Percentiles rank a stretch among this genome's conserved stretches.
phyloP scores from a whole-genome alignment of 2,888 invertebrate species.

The Tricholauxania praeusta region DNA sequence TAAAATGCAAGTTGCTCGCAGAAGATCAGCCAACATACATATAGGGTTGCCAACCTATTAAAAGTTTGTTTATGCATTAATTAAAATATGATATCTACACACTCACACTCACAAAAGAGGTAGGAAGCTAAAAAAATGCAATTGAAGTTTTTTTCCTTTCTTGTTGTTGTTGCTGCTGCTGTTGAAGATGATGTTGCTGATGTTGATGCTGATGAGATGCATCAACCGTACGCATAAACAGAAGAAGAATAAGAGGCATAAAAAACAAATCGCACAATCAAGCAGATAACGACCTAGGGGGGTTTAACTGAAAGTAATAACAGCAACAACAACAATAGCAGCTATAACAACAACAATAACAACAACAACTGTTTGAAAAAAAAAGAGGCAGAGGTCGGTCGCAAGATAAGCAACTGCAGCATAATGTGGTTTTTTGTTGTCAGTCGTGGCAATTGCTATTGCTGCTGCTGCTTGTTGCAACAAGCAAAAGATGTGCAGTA shows the following conservation, averaged over 20 bases:
- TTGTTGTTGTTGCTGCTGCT: neutral
- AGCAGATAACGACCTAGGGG: no score
- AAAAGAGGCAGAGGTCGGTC: neutral
- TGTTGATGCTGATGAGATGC: constrained; percentile 1
- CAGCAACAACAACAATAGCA: constrained; percentile 10
- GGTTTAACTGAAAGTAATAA: neutral
- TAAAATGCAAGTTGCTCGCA: no score
- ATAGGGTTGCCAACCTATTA: no score
- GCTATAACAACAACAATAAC: neutral
- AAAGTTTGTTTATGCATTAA: no score
- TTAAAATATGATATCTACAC: no score
- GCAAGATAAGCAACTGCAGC: neutral
- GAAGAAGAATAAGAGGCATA: no score
- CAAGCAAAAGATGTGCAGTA: no score
- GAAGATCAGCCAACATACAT: no score
- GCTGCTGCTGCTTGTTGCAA: constrained; percentile 13
- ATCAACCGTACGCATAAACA: neutral
- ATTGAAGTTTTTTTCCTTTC: neutral
- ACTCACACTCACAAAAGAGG: no score
- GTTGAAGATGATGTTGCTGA: neutral
- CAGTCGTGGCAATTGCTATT: constrained; percentile 2
- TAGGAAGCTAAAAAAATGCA: no score
- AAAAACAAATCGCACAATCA: no score
- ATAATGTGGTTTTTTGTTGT: neutral
- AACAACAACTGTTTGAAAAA: neutral